A percentile compares a stretch with the other conserved stretches of the same genome.
phyloP scores from a whole-genome alignment of 2,113 vertebrate species.

The Esox niger region DNA sequence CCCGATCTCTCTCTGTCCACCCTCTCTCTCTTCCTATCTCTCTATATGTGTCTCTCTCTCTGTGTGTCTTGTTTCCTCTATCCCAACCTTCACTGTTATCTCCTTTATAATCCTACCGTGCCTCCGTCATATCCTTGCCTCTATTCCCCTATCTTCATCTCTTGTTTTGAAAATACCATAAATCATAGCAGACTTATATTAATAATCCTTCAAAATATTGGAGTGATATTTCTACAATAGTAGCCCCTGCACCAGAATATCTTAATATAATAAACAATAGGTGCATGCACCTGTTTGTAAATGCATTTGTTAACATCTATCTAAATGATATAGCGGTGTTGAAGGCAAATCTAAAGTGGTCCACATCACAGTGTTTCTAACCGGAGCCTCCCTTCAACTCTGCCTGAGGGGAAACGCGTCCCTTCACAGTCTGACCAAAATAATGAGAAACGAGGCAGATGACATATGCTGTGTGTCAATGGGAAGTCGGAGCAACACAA shows the following conservation, averaged over 20 bases:
- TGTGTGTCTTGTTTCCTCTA: slow-evolving; percentile 49
- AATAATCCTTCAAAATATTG: not conserved
- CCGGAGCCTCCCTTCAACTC: slow-evolving; percentile 24
- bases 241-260: not conserved
- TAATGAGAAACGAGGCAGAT: slow-evolving; percentile 77
- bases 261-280: not conserved
- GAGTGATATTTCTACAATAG: not conserved
- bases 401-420: slow-evolving; percentile 29
- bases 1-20: too few relatives aligned
- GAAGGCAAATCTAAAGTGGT: slow-evolving; percentile 22
- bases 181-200: not conserved
- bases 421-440: slow-evolving; percentile 57
- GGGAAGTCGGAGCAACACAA: slow-evolving; percentile 58
- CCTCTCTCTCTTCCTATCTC: too few relatives aligned
- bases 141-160: slow-evolving; percentile 7
- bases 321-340: too few relatives aligned
- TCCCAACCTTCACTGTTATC: slow-evolving; percentile 58
- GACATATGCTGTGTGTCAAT: slow-evolving; percentile 64
- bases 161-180: not conserved
- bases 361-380: slow-evolving; percentile 31
- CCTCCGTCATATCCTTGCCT: slow-evolving; percentile 44
- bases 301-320: too few relatives aligned
- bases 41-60: too few relatives aligned
- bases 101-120: slow-evolving; percentile 55
- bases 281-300: slow-evolving; percentile 17